Percentiles rank a stretch among this genome's conserved stretches.
Conservation (phyloP, 1,140 invertebrate genomes). For the Heliconius hewitsoni region DNA sequence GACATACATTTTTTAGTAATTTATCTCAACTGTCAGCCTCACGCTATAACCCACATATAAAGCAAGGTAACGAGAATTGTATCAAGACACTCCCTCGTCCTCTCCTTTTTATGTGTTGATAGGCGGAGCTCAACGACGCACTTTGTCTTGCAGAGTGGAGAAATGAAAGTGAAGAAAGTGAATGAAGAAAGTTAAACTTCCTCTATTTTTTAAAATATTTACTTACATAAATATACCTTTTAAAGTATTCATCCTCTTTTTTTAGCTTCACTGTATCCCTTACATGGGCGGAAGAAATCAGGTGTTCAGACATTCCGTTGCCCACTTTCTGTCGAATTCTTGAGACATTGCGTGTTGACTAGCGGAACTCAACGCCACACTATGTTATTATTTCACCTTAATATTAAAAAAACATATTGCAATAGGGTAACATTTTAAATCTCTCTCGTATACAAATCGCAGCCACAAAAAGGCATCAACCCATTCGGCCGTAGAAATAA, state of each 20-base stretch:
- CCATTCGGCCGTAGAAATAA: constrained; percentile 3
- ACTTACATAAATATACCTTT: too few relatives aligned
- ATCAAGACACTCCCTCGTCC: neutral
- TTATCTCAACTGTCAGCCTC: neutral
- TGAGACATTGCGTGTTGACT: neutral
- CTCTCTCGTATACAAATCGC: neutral
- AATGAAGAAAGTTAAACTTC: too few relatives aligned
- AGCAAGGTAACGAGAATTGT: neutral
- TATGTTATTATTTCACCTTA: too few relatives aligned
- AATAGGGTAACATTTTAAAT: neutral
- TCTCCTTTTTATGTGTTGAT: neutral
- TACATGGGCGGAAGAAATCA: too few relatives aligned
- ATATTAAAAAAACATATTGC: neutral
- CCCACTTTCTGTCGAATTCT: neutral
- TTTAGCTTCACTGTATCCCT: neutral
- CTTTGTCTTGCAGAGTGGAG: neutral
- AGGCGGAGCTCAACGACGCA: neutral
- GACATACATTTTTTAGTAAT: neutral
- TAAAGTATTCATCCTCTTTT: too few relatives aligned
- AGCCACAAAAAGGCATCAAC: constrained; percentile 1
- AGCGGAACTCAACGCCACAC: too few relatives aligned
- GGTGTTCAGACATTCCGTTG: too few relatives aligned
- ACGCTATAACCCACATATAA: neutral
- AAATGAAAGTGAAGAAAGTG: neutral
- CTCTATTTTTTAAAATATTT: too few relatives aligned